Percentiles rank a stretch among this genome's conserved stretches.
phyloP scores from a whole-genome alignment of 2,113 vertebrate genomes.

The Onychostoma macrolepis region DNA sequence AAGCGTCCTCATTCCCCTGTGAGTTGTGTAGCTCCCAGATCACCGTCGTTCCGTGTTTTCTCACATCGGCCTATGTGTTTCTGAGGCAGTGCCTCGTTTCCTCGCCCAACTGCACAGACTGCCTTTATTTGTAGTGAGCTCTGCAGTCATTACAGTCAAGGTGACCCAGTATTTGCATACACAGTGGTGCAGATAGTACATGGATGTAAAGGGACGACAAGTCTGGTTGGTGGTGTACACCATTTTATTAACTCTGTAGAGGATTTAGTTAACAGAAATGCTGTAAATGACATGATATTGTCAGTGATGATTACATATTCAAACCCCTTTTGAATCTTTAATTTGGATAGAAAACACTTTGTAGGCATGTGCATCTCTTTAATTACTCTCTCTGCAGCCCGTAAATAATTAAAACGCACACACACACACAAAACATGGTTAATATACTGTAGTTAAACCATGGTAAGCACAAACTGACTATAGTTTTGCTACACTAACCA shows the following conservation, averaged over 20 bases:
- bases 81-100: slow-evolving; percentile 11
- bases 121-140: slow-evolving; percentile 30
- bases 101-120: slow-evolving; percentile 9
- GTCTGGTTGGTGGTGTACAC: not conserved
- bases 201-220: not conserved
- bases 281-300: not conserved
- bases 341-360: not conserved
- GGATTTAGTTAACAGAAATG: not conserved
- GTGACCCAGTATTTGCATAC: slow-evolving; percentile 39
- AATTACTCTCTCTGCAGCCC: not conserved
- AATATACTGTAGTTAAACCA: no score
- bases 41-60: not conserved
- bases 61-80: slow-evolving; percentile 8
- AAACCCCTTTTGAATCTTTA: not conserved
- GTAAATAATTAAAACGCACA: no score
- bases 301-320: not conserved
- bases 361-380: not conserved
- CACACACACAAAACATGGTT: no score
- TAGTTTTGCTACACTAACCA: not conserved
- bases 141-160: slow-evolving; percentile 31
- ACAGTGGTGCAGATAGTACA: not conserved
- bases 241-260: no score
- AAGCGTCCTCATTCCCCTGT: slow-evolving; percentile 2
- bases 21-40: slow-evolving; percentile 13
- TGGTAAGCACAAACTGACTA: no score